Percentiles rank a stretch among this genome's conserved stretches.
phyloP scores from a whole-genome alignment of 2,113 vertebrate species.

The Zapus hudsonius region DNA sequence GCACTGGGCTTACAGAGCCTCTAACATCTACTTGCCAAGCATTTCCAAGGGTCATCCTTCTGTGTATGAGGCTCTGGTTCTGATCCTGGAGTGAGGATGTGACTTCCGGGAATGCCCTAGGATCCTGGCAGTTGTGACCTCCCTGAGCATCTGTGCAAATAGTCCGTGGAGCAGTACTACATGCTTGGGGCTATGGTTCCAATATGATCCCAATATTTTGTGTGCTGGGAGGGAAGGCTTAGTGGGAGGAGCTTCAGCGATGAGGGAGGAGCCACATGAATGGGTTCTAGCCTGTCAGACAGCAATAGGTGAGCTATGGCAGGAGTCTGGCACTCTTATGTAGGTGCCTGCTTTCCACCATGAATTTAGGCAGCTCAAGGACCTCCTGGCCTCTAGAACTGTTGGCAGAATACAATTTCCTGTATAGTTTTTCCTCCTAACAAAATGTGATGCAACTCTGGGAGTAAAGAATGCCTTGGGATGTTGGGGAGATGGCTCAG shows the following conservation, averaged over 20 bases:
- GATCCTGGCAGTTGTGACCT: no score
- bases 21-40: no score
- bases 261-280: not conserved
- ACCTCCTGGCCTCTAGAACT: not conserved
- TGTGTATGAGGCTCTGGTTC: not conserved
- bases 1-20: no score
- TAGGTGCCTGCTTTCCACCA: not conserved
- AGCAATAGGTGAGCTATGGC: not conserved
- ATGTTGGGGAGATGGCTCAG: no score
- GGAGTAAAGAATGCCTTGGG: no score
- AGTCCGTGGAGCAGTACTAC: not conserved
- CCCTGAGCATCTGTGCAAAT: not conserved
- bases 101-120: no score
- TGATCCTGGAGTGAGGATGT: no score
- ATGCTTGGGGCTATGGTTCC: not conserved
- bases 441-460: no score
- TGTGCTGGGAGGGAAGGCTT: not conserved
- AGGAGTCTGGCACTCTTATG: not conserved
- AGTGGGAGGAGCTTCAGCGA: not conserved
- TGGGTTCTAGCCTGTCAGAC: not conserved
- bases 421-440: no score
- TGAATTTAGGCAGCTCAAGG: not conserved
- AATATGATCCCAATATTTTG: not conserved
- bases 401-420: no score
- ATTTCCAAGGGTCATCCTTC: no score